Base-by-base conservation (phyloP, 2,888 invertebrate genomes). In the Dryomyza anilis region DNA sequence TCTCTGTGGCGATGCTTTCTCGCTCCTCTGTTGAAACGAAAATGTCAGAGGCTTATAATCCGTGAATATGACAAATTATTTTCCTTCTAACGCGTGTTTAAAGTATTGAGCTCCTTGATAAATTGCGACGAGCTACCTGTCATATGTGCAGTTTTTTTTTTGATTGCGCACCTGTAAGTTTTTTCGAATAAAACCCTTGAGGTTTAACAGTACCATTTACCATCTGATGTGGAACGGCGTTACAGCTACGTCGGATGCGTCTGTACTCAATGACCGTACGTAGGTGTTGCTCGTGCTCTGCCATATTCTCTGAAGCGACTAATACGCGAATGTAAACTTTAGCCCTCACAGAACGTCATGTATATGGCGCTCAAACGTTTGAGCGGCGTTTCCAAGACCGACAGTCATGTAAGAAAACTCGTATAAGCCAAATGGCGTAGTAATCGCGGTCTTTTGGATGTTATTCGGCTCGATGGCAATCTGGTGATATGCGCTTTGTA, bases 61-160 rank as follows among this genome's bases (percentile, higher is more conserved):
- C 0, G 61, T 69, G 2, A 43, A 14, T 29, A 67, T 65, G 10
- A 33, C 43, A 43, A 56, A 58, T 23, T 43, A 12, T 7, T 64
- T 58, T n/a, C 67, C 65, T 43, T 57, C 57, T 27, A 43, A 8
- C 29, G 45, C 25, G 16, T n/a, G 19, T 21, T 75, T 68, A 65
- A 83, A 84, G 63, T 80, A 69, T 52, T 74, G 72, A 0, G 82
- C 70, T 0, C 77, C 75, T 29, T 71, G 67, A 56, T 80, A 83
- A 0, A 81, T 77, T 0, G 79, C 80, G 4, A 80, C 2, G 67
- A 83, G 72, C 68, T 81, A 79, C 7, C 79, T 33, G 63, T 84
- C 81, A 65, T 80, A 82, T 23, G 73, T 76, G 14, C 77, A 74
- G 50, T n/a, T n/a, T n/a, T n/a, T 81, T 82, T 5, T 77, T 78